Evolutionary conservation across 2,797 vertebrate species (phyloP), one percentile per base, ranked within the genome.

Genomic region (Gallinago solitaria): DNA sequence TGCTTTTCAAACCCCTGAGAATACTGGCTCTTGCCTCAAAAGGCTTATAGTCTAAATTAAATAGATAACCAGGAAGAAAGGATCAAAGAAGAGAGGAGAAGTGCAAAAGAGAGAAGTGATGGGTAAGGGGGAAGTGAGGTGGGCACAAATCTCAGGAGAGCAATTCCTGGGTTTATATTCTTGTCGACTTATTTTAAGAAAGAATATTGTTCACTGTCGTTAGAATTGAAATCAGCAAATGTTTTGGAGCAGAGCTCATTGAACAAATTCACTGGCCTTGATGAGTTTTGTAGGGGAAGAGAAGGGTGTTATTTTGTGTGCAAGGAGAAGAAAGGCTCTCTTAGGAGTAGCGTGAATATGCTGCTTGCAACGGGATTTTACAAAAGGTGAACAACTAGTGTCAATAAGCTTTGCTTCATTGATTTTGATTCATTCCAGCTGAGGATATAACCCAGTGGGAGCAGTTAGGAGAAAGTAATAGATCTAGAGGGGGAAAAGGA

Each of bases 61-160:
- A 89, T 16, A 90, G 96, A 94, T 96, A 96, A 93, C 94, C 83
- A 83, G 95, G 85, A 93, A 93, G 85, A 90, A 87, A 82, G 83
- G 68, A 90, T 93, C 90, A 95, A 95, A 94, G 94, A 70, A 67
- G 35, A 83, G 74, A 67, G 33, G 57, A 84, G 79, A 87, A 83
- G 41, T 10, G 43, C 71, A 65, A 77, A 84, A 43, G 77, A 71
- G 60, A 74, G 69, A 73, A 86, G 61, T 5, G 4, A 25, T 84
- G 89, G 67, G 37, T 6, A 32, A 45, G 51, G 84, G 51, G 45
- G 43, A 32, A 77, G 69, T 61, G 76, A 83, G 68, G 19, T 78
- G 67, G 76, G 56, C 71, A 70, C 16, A 27, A 60, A 79, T 80
- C 96, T 91, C 88, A 27, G 61, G 84, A 84, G 90, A 80, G 9